A percentile compares a stretch with the other conserved stretches of the same genome.
phyloP scores from a whole-genome alignment of 2,888 invertebrate genomes.

The Sminthurides aquaticus region DNA sequence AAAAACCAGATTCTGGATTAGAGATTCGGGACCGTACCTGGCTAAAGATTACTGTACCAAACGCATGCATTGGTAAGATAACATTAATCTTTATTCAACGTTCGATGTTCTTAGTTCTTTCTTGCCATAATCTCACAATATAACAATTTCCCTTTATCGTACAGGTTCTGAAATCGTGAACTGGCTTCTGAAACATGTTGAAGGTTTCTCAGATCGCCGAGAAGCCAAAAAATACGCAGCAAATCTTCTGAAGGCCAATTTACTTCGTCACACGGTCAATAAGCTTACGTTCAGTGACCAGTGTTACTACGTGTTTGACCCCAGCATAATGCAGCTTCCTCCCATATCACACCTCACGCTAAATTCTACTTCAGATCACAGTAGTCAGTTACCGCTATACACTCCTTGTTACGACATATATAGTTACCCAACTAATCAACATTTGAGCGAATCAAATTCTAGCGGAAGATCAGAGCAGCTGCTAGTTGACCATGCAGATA shows the following conservation, averaged over 20 bases:
- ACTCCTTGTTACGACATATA: conserved; percentile 22
- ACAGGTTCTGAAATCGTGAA: conserved; percentile 82
- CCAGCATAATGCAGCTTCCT: conserved; percentile 49
- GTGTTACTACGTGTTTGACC: conserved; percentile 97
- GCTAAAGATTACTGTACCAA: conserved; percentile 97
- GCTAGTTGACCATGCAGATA: conserved; percentile 14
- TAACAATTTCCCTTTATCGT: too few species aligned
- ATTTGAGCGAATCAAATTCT: conserved; percentile 14
- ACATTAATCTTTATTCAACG: too few species aligned
- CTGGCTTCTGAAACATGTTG: conserved; percentile 91
- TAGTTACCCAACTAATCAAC: conserved; percentile 17
- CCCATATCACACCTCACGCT: conserved; percentile 16
- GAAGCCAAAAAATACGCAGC: conserved; percentile 96
- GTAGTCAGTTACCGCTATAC: conserved; percentile 16
- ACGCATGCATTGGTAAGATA: conserved; percentile 82
- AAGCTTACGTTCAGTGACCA: conserved; percentile 98
- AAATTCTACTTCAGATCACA: conserved; percentile 15
- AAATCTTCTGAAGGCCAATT: conserved; percentile 82
- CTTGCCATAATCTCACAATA: too few species aligned
- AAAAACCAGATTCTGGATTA: conserved; percentile 87
- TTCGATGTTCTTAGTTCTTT: too few species aligned
- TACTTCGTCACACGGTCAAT: conserved; percentile 96
- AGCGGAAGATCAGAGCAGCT: conserved; percentile 17
- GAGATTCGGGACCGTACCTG: conserved; percentile 97
- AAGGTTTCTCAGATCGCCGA: conserved; percentile 85